Base-by-base conservation (phyloP, 2,113 vertebrate genomes). In the Austrofundulus limnaeus region DNA sequence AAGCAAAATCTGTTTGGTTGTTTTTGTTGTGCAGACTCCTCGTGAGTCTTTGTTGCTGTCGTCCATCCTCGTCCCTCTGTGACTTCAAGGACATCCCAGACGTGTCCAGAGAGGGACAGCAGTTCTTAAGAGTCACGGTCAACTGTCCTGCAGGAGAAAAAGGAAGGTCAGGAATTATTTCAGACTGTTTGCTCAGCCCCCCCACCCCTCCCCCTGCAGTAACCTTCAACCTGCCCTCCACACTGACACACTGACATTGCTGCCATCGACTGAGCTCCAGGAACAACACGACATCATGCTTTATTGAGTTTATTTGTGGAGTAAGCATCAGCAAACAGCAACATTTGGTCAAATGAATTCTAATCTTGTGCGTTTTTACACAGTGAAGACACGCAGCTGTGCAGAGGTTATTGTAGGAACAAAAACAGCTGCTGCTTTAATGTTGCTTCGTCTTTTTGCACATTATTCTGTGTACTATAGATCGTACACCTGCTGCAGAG, bases 151-250 rank as follows among this genome's bases (percentile, higher is more conserved):
- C 63, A 31, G 77, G 28, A 70, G 69, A n/a, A 77, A 53, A 69
- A 52, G 38, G 75, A 75, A 77, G 83, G 81, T 87, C 75, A 66
- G 87, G 89, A n/a, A 87, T 89, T 89, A 87, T 2, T 1, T 7
- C 41, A 55, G 53, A 0, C 47, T 85, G 84, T 89, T 89, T 89
- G 83, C 72, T 81, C 72, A 53, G 63, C 66, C 66, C 60, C 14
- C n/a, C n/a, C n/a, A n/a, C n/a, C n/a, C n/a, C n/a, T n/a, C n/a
- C n/a, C n/a, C n/a, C n/a, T n/a, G n/a, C 8, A 0, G 21, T 56
- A 21, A 80, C 84, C 85, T 87, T 88, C 79, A 84, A 76, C 85
- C 84, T 86, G 72, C 75, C 77, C 87, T 83, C 79, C 59, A 72
- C 56, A 58, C 11, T 1, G 70, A 81, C 72, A 78, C 74, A 25